phyloP scores from a whole-genome alignment of 2,797 vertebrate species.

The Myoxocephalus aenaeus region DNA sequence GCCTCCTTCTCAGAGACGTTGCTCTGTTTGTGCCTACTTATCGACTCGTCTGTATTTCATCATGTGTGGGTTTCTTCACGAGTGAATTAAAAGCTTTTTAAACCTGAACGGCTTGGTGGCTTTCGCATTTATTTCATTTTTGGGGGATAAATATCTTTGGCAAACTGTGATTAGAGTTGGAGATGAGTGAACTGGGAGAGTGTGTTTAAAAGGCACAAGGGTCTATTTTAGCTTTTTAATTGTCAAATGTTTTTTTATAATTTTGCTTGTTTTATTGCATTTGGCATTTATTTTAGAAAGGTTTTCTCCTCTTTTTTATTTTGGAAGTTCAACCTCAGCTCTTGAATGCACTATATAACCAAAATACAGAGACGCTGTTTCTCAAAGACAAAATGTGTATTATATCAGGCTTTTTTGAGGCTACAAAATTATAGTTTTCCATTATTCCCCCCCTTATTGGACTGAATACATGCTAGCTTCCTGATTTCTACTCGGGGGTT shows the following conservation, averaged over 20 bases:
- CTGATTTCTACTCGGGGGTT: too few relatives aligned
- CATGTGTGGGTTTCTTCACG: slow-evolving; percentile 23
- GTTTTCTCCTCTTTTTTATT: background rate
- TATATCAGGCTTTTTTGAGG: too few relatives aligned
- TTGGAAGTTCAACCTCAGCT: background rate
- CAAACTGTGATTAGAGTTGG: background rate
- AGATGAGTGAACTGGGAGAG: background rate
- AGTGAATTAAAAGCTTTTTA: slow-evolving; percentile 68
- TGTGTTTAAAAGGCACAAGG: background rate
- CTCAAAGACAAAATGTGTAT: too few relatives aligned
- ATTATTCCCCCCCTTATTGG: background rate
- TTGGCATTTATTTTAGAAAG: too few relatives aligned
- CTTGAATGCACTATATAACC: background rate
- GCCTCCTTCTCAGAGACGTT: slow-evolving; percentile 26
- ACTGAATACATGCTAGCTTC: background rate
- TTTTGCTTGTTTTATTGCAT: too few relatives aligned
- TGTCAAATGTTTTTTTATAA: background rate
- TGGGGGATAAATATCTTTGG: background rate
- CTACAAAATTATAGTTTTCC: background rate
- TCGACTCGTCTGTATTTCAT: slow-evolving; percentile 31
- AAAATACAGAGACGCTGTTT: background rate
- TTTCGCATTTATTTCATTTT: background rate
- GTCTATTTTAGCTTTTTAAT: background rate
- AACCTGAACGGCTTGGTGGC: background rate
- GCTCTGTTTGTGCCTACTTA: slow-evolving; percentile 45